Conservation (phyloP, 2,113 vertebrate species). For the Perca flavescens region DNA sequence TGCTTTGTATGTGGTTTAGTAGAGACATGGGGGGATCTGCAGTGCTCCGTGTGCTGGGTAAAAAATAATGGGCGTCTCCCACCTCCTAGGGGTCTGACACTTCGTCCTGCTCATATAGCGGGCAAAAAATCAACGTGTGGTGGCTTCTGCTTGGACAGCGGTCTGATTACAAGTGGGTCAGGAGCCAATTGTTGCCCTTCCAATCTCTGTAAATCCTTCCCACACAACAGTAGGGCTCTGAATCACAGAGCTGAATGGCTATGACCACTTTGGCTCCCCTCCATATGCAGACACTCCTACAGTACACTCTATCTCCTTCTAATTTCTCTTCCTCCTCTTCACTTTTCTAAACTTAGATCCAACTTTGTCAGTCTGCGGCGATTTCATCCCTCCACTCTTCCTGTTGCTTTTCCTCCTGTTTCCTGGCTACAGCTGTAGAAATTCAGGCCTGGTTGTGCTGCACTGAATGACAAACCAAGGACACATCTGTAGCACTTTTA, state of each 20-base stretch:
- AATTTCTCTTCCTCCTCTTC: conserved; percentile 66
- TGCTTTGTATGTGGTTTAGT: not conserved
- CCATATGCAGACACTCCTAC: conserved; percentile 70
- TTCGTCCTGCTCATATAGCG: conserved; percentile 24
- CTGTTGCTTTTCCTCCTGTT: conserved; percentile 49
- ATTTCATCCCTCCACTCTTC: conserved; percentile 48
- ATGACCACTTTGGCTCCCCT: conserved; percentile 52
- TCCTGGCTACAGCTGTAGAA: conserved; percentile 34
- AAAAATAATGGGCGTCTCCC: conserved; percentile 30
- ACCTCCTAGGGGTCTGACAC: conserved; percentile 29
- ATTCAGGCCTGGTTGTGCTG: conserved; percentile 27
- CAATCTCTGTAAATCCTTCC: conserved; percentile 59
- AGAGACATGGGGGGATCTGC: conserved; percentile 4
- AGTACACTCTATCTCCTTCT: conserved; percentile 54
- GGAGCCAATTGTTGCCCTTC: conserved; percentile 54
- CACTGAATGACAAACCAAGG: conserved; percentile 70
- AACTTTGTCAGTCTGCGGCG: conserved; percentile 58
- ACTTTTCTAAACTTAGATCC: conserved; percentile 71
- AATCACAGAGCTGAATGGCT: conserved; percentile 66
- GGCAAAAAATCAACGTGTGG: conserved; percentile 40
- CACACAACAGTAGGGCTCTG: conserved; percentile 64
- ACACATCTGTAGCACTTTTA: conserved; percentile 47
- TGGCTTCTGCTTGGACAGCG: conserved; percentile 42
- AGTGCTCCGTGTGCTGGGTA: conserved; percentile 36
- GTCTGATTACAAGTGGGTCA: conserved; percentile 39